Evolutionary conservation across 2,113 vertebrate species (phyloP).

Genomic region (Aplodontia rufa): DNA sequence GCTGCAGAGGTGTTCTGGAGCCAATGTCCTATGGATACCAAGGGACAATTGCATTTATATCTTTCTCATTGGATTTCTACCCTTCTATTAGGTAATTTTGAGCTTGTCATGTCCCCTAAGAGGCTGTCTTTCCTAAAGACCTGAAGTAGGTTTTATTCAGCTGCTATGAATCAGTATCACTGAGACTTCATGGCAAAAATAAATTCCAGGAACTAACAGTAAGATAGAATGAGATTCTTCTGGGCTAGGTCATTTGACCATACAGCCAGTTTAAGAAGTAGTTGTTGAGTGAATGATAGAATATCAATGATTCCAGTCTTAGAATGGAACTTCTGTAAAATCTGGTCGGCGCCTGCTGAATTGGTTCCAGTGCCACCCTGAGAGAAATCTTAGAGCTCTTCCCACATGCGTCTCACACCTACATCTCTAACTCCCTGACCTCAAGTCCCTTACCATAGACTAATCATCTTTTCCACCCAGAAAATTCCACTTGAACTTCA

Average conservation of each 20-base stretch:
- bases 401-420: neutral
- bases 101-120: neutral
- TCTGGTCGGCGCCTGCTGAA: neutral
- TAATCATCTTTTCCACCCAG: neutral
- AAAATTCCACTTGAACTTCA: neutral
- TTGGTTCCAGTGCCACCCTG: neutral
- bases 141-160: neutral
- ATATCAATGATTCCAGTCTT: neutral
- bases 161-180: neutral
- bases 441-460: neutral
- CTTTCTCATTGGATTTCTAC: neutral
- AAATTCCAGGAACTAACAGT: conserved; percentile 4
- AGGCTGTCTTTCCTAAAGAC: conserved; percentile 19
- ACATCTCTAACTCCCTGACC: neutral
- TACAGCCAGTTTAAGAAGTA: neutral
- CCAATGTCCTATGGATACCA: neutral
- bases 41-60: neutral
- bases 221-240: neutral
- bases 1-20: neutral
- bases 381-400: neutral
- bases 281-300: neutral
- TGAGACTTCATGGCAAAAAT: neutral
- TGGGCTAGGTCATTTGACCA: neutral
- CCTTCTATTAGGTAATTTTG: neutral
- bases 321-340: neutral